Base-by-base conservation (phyloP, 2,797 vertebrate genomes). In the Sandelia bainsii region DNA sequence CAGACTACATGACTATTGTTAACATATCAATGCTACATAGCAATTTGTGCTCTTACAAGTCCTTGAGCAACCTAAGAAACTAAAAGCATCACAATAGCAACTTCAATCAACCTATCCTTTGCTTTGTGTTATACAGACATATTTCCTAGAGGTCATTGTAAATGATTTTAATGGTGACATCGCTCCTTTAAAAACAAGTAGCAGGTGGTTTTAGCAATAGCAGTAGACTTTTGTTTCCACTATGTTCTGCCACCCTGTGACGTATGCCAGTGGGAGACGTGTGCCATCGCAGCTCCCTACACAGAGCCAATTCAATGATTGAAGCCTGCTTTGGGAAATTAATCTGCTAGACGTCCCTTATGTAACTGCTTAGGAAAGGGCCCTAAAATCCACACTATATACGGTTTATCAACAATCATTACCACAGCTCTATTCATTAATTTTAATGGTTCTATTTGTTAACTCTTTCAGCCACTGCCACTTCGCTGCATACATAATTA, bases 341-440 rank as follows among this genome's bases (percentile, higher is more conserved):
- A 54, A 87, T 89, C 88, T 73, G 64, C 40, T 59, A 70, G 75
- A 69, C 80, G 58, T 84, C 82, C 39, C 69, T 91, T 86, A 88
- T 78, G 80, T 86, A 93, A 90, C 76, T 91, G 86, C 88, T 92
- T 83, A 89, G 42, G 17, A 39, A 76, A 61, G 86, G 59, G 56
- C 79, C 82, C 75, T 80, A 75, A 88, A 84, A 89, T 59, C 78
- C 77, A 80, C 65, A 70, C 77, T 84, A 65, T 79, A 78, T 80
- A 90, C 81, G 82, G 73, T 67, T 90, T 91, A 91, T 92, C 91
- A 85, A 83, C 77, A 85, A 48, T 63, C 87, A 75, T 92, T 92
- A 89, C 84, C 81, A 67, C 62, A 76, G 72, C 85, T 80, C 88
- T 84, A 83, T 93, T 93, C 89, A 93, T 93, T 92, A 83, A 89